Evolutionary conservation across 1,140 invertebrate genomes (phyloP), one percentile per base, ranked within the genome.

Genomic region (Orchestia grillus): DNA sequence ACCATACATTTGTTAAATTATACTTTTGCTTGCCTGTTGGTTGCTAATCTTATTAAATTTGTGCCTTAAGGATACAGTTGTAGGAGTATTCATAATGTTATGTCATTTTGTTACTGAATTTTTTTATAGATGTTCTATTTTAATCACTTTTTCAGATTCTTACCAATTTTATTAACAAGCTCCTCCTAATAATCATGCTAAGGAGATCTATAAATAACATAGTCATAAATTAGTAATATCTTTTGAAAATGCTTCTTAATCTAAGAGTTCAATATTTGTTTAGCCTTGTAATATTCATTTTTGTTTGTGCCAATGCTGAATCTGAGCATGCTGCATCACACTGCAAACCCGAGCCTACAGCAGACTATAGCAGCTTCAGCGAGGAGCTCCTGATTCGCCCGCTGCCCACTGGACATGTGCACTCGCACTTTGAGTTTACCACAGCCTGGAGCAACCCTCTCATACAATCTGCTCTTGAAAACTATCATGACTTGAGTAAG

Each of bases 351-450:
- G 62, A 3, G 28, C 62, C 62, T 77, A 36, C 62, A 77, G 62
- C 11, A 87, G 96, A 96, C 36, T 28, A 97, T 97, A 98, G 99
- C 97, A 97, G 97, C 88, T 99, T 98, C 97, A 97, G 98, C 96
- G 99, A 99, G 97, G 98, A 99, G 97, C 97, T 99, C 42, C 98
- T 98, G 95, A 97, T 99, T 41, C 98, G 98, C 97, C 98, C 98
- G 0, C 97, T 99, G 87, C 97, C 98, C 57, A 98, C 98, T 97
- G 98, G 98, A 96, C 98, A 98, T 97, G 97, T 99, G 94, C 98
- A 99, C 97, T 98, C 98, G 36, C 98, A 98, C 97, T 99, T 99
- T 97, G 98, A 99, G 97, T 99, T 99, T 97, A 98, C 98, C 57
- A 99, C 98, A 44, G 96, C 95, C 41, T 97, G 96, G 96, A 95